A percentile compares a stretch with the other conserved stretches of the same genome.
Conservation (phyloP, 2,113 vertebrate genomes). For the Caloenas nicobarica region DNA sequence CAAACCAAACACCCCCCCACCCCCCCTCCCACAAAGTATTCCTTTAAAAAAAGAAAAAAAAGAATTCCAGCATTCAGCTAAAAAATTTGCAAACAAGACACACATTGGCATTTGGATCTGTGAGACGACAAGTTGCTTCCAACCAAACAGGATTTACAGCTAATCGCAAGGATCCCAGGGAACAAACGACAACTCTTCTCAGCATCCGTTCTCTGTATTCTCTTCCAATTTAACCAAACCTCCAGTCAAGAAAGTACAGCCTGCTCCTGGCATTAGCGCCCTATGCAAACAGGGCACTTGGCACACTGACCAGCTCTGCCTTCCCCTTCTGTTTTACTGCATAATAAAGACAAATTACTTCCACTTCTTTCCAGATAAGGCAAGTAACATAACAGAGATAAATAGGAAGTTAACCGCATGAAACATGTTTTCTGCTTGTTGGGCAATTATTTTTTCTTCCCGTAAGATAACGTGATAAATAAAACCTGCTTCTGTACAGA, state of each 20-base stretch:
- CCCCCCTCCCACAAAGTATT: background rate
- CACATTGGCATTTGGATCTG: background rate
- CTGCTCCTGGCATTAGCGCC: slow-evolving; percentile 10
- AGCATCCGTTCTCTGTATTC: background rate
- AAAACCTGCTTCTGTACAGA: slow-evolving; percentile 82
- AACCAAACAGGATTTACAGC: slow-evolving; percentile 2
- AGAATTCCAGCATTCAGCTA: background rate
- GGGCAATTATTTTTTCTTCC: slow-evolving; percentile 64
- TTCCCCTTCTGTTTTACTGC: slow-evolving; percentile 39
- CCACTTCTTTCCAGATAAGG: slow-evolving; percentile 68
- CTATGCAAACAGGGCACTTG: background rate
- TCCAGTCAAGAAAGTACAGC: slow-evolving; percentile 1
- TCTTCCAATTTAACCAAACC: slow-evolving; percentile 45
- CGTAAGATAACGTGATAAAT: slow-evolving; percentile 77
- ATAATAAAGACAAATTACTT: slow-evolving; percentile 52
- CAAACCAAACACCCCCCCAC: background rate
- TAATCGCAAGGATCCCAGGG: background rate
- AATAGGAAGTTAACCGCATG: slow-evolving; percentile 66
- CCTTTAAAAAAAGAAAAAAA: background rate
- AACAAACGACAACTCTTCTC: background rate
- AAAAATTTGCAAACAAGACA: background rate
- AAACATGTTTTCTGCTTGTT: slow-evolving; percentile 56
- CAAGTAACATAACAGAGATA: slow-evolving; percentile 72
- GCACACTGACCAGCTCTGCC: slow-evolving; percentile 21
- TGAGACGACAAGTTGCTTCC: background rate